A percentile compares a stretch with the other conserved stretches of the same genome.
These are phyloP conservation scores for Chunga burmeisteri DNA, from an alignment of 2,113 vertebrate genomes.

Conservation along the genomic window DNA sequence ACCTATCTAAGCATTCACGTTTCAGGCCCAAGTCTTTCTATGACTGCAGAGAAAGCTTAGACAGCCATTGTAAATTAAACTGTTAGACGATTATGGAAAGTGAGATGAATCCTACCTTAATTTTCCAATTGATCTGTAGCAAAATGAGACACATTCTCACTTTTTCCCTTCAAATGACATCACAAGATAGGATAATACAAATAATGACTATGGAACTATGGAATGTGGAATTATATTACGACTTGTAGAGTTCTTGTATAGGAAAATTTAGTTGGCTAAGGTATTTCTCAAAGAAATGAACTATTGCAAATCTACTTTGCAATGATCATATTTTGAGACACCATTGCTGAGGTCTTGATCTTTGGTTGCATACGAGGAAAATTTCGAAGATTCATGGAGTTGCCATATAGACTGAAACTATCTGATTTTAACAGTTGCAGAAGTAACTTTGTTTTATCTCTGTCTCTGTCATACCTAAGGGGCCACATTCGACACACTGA, in stretches of 20 bases:
- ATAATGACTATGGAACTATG: background rate
- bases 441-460: background rate
- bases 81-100: background rate
- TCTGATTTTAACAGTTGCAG: background rate
- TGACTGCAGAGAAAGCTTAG: background rate
- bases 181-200: background rate
- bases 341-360: background rate
- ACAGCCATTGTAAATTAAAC: background rate
- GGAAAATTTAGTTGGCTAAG: background rate
- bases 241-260: background rate
- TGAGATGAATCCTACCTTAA: background rate
- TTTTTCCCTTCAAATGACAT: background rate
- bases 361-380: background rate
- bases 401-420: background rate
- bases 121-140: background rate
- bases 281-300: background rate
- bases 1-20: background rate
- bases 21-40: background rate
- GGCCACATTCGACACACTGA: background rate
- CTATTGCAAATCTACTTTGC: background rate
- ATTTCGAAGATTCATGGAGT: background rate
- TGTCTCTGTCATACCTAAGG: background rate
- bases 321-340: background rate
- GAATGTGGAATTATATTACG: background rate
- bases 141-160: background rate